phyloP scores from a whole-genome alignment of 2,113 vertebrate species.

The Neogale vison region DNA sequence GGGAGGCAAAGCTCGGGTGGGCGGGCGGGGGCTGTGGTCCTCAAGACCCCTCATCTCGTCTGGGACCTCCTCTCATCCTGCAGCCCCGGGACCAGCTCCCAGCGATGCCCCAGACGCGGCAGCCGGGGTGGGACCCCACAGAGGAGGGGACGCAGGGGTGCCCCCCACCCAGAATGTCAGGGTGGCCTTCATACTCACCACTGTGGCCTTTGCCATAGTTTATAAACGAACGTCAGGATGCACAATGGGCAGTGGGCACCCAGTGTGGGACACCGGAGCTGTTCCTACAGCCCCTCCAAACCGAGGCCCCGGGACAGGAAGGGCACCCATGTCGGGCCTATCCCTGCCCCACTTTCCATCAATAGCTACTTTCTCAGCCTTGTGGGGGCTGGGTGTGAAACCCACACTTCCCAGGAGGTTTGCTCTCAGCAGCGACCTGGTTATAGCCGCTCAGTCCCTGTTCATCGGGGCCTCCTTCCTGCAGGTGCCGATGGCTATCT shows the following conservation, averaged over 20 bases:
- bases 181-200: not conserved
- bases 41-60: not conserved
- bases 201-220: not conserved
- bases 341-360: conserved; percentile 21
- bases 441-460: not conserved
- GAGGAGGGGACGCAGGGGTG: not conserved
- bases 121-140: not conserved
- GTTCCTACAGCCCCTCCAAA: not conserved
- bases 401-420: not conserved
- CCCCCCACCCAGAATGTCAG: not conserved
- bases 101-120: too few species aligned
- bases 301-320: not conserved
- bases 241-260: not conserved
- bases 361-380: not conserved
- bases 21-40: not conserved
- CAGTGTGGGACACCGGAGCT: not conserved
- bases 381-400: not conserved
- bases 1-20: not conserved
- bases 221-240: not conserved
- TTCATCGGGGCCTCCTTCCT: not conserved
- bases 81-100: not conserved
- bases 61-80: not conserved
- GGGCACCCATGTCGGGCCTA: not conserved
- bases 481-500: not conserved
- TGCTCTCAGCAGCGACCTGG: not conserved